Evolutionary conservation across 2,113 vertebrate genomes (phyloP).

Genomic region (Naja naja): DNA sequence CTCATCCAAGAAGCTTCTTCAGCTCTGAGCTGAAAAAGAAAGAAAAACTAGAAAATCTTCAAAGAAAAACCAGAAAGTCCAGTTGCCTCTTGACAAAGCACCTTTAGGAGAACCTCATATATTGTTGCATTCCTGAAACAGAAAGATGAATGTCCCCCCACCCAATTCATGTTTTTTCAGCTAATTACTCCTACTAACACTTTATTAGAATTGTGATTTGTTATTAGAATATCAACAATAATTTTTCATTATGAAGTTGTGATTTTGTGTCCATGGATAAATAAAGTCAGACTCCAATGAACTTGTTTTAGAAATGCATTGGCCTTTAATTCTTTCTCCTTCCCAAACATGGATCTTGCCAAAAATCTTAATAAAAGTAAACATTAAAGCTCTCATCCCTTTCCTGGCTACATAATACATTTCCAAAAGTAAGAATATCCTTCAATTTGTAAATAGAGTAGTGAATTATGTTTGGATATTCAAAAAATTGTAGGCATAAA

Average conservation of each 20-base stretch:
- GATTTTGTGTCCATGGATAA: neutral
- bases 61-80: no score
- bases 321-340: neutral
- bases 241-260: neutral
- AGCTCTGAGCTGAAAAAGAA: no score
- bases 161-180: neutral
- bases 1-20: no score
- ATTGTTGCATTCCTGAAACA: neutral
- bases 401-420: neutral
- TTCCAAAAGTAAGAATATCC: neutral
- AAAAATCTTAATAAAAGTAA: neutral
- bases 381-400: neutral
- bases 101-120: no score
- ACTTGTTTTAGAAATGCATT: no score
- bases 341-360: neutral
- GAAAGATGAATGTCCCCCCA: neutral
- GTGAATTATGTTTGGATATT: neutral
- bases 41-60: no score
- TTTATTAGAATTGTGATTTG: neutral
- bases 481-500: neutral
- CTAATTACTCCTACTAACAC: neutral
- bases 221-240: neutral
- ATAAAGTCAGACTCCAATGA: neutral
- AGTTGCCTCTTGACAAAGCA: no score
- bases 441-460: neutral